Percentiles rank a stretch among this genome's conserved stretches.
These are phyloP conservation scores for Marmota monax DNA, from an alignment of 2,113 vertebrate species.

Conservation along the genomic window DNA sequence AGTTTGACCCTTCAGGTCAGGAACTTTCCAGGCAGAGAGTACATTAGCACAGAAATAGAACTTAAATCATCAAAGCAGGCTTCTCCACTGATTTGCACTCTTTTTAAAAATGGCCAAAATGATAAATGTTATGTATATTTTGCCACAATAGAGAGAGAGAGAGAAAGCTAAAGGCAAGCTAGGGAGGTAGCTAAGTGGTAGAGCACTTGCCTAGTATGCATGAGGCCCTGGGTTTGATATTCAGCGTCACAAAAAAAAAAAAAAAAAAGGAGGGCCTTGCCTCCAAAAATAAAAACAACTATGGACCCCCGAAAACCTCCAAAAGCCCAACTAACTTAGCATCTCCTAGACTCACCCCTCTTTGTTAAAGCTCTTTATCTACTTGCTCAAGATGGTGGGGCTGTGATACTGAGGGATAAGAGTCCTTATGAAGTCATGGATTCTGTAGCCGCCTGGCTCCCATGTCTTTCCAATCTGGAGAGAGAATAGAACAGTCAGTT, in stretches of 20 bases:
- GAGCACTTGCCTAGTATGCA: too few species aligned
- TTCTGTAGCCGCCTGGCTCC: background rate
- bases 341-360: conserved; percentile 4
- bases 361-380: conserved; percentile 9
- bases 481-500: background rate
- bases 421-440: background rate
- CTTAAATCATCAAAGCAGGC: background rate
- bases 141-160: background rate
- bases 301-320: background rate
- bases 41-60: background rate
- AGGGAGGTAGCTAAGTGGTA: too few species aligned
- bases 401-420: background rate
- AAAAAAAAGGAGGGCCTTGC: background rate
- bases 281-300: background rate
- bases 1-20: background rate
- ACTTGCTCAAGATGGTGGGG: background rate
- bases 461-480: background rate
- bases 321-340: background rate
- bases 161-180: too few species aligned
- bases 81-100: background rate
- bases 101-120: background rate
- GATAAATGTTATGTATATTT: background rate
- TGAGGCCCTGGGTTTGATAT: too few species aligned
- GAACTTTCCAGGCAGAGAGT: background rate
- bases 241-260: too few species aligned